Base-by-base conservation (phyloP, 2,797 vertebrate genomes). In the Myotis daubentonii region DNA sequence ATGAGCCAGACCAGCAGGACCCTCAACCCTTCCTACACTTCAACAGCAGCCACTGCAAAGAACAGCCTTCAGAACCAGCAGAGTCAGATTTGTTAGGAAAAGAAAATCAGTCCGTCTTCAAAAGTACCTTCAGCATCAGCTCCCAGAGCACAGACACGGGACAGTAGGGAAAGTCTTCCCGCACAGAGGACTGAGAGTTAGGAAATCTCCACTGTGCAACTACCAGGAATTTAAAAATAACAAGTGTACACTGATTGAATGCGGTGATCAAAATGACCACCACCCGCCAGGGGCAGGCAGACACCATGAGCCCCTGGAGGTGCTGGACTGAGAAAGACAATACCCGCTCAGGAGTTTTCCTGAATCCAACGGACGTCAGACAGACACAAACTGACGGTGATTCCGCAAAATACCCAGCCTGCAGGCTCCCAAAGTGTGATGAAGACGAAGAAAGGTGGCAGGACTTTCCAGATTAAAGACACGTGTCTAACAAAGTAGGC, bases 361-460 rank as follows among this genome's bases (percentile, higher is more conserved):
- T 19, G 33, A 33, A 41, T 13, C 28, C 6, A n/a, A 6, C 10
- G n/a, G 55, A 28, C 25, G 8, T 23, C 30, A 36, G 13, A 49
- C 11, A 28, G 49, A 38, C 1, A 13, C 28, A 13, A 15, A 55
- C 1, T 7, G 12, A 70, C 6, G 15, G 15, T 51, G 6, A 41
- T 1, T 2, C n/a, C 6, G 57, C 22, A 65, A 28, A 70, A 62
- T 0, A 6, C 2, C 19, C n/a, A 3, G 57, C 6, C 8, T 4
- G 1, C 20, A 0, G 7, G 51, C 36, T 68, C 49, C 8, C 17
- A 25, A 89, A 57, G 22, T 4, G 6, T 23, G 44, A 41, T 28
- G 5, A 55, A 60, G 8, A 36, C 20, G 28, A 51, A 57, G 60
- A 47, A 19, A 13, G 30, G 25, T 16, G 1, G 11, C 0, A 23